Evolutionary conservation across 2,797 vertebrate genomes (phyloP), one percentile per base, ranked within the genome.

Genomic region (Molossus molossus): DNA sequence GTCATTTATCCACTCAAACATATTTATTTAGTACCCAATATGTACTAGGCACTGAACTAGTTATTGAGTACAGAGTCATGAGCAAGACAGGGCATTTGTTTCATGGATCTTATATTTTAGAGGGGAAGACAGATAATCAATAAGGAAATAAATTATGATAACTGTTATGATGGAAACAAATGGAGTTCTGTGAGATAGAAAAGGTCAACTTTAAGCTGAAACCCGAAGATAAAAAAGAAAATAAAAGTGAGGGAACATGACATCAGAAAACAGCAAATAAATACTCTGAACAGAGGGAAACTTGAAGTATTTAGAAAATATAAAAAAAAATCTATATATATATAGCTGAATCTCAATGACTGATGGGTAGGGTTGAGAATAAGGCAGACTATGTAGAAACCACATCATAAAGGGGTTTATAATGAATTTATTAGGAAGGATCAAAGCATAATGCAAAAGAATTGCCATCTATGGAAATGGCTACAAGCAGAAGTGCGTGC

Each of bases 221-320:
- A 69, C 25, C 37, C 45, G 17, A 81, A 94, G 40, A 92, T 40
- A 80, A 92, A 95, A 95, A 89, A 89, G n/a, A 79, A 92, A 82
- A 53, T 48, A 62, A n/a, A 93, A 94, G n/a, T 17, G 9, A 94
- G 23, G 45, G 18, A 81, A 89, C 12, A 91, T 4, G 9, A 84
- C 76, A 89, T 79, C 10, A 75, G 57, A 79, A 96, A 94, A 96
- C 29, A 83, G n/a, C 40, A 81, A 94, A 77, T 18, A 84, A 90
- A 95, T 70, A 7, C 62, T 92, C 77, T 57, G 20, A 90, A 45
- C 3, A 62, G 29, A 14, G 5, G 40, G 65, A 93, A 94, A 92
- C 9, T 15, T 60, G 8, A 65, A 48, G 15, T 40, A 65, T 60
- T 95, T 90, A 87, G 40, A 84, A 93, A 75, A 82, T 48, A 87